Conservation (phyloP, 2,797 vertebrate genomes). For the Ciconia nigra region DNA sequence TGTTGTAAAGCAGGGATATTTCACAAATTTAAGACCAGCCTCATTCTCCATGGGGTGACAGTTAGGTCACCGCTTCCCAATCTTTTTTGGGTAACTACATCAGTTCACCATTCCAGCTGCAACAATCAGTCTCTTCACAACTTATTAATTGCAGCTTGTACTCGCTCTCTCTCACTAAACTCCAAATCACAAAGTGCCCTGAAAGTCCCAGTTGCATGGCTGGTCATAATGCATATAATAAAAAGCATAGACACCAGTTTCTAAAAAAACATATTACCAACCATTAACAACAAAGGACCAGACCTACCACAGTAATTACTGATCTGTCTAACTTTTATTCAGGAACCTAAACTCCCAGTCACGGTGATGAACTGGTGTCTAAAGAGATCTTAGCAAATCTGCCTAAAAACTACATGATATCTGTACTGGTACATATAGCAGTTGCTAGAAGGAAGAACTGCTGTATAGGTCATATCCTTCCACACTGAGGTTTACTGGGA, state of each 20-base stretch:
- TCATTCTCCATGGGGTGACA: constrained; percentile 63
- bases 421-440: background rate
- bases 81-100: constrained; percentile 43
- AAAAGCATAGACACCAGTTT: background rate
- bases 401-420: background rate
- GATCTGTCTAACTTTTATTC: background rate
- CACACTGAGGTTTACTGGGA: background rate
- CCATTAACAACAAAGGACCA: background rate
- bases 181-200: background rate
- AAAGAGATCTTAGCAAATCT: background rate
- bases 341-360: background rate
- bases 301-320: background rate
- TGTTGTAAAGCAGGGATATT: constrained; percentile 56
- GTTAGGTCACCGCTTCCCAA: constrained; percentile 26
- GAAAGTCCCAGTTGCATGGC: background rate
- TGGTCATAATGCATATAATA: background rate
- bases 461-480: background rate
- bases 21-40: constrained; percentile 38
- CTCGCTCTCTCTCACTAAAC: background rate
- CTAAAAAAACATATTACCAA: background rate
- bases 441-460: background rate
- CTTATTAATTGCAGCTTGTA: constrained; percentile 41
- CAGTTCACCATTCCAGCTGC: background rate
- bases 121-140: constrained; percentile 56
- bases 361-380: background rate